Base-by-base conservation (phyloP, 2,888 invertebrate genomes). In the Melipona beecheii region DNA sequence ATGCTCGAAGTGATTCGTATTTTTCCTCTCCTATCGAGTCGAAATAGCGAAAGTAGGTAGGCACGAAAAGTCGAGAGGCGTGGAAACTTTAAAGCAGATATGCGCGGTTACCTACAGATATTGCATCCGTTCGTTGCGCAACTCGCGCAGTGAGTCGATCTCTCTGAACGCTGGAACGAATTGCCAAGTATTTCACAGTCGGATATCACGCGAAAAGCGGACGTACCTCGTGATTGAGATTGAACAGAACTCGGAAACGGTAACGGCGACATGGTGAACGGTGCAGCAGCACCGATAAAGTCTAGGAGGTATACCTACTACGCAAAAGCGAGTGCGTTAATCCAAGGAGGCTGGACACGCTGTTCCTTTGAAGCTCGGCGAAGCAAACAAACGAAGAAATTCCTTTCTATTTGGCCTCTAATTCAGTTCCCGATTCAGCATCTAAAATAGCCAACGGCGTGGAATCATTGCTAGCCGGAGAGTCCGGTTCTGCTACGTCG, bases 381-480 rank as follows among this genome's bases (percentile, higher is more conserved):
- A 31, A 11, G 27, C 64, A 52, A 56, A 68, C 73, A 73, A 74
- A 73, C 64, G 74, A 49, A 66, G 54, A 60, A 69, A 80, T 58
- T 79, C 72, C 72, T 50, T 68, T 73, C 50, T 31, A 62, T 62
- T 62, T 27, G 65, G 64, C 64, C 52, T 52, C 73, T 52, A 52
- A 64, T 74, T 64, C 68, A 13, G 56, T 73, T 56, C 27, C 50
- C 60, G 60, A 81, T 81, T 74, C 81, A 60, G 66, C 56, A 13
- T 62, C 66, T 36, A 52, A 74, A 74, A 80, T 82, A 80, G 70
- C 73, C 17, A 70, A 54, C 78, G 68, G 70, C 60, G 54, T 52
- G 56, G 50, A 73, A 72, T 19, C 60, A 64, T 73, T n/a, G 50
- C 60, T 71, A 56, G n/a, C 43, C 69, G 69, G 9, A 4, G 27